Evolutionary conservation across 2,797 vertebrate species (phyloP).

Genomic region (Moxostoma hubbsi): DNA sequence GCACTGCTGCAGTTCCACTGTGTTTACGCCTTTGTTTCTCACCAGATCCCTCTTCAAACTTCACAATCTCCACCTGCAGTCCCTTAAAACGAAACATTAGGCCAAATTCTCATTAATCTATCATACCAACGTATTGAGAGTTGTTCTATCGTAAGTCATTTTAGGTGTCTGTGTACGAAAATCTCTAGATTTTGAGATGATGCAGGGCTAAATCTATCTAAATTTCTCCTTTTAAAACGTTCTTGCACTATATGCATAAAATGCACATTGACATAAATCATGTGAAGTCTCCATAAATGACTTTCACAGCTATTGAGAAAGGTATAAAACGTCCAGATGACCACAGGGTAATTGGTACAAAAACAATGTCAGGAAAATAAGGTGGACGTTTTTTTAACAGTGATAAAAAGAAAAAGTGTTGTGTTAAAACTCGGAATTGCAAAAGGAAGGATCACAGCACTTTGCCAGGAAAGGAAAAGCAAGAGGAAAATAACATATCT

Average conservation of each 20-base stretch:
- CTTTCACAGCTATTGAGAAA: no score
- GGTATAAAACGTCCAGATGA: not conserved
- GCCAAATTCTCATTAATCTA: conserved; percentile 65
- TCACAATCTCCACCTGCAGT: no score
- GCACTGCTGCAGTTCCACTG: conserved; percentile 48
- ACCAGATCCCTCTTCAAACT: conserved; percentile 31
- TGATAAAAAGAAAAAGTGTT: conserved; percentile 10
- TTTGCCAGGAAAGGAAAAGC: conserved; percentile 43
- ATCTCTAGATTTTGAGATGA: no score
- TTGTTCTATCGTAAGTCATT: no score
- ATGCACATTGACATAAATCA: no score
- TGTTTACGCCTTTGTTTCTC: not conserved
- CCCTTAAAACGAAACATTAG: conserved; percentile 63
- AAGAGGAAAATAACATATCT: conserved; percentile 65
- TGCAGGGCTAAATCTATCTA: no score
- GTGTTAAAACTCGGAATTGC: conserved; percentile 36
- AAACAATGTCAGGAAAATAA: not conserved
- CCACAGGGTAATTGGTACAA: not conserved
- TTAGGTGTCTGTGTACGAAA: no score
- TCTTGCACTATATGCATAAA: no score
- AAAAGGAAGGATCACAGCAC: conserved; percentile 27
- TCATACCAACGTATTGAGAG: no score
- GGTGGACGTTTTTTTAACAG: conserved; percentile 26
- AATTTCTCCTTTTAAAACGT: no score
- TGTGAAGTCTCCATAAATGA: no score